Evolutionary conservation across 2,888 invertebrate genomes (phyloP).

Genomic region (Bimastos eiseni): DNA sequence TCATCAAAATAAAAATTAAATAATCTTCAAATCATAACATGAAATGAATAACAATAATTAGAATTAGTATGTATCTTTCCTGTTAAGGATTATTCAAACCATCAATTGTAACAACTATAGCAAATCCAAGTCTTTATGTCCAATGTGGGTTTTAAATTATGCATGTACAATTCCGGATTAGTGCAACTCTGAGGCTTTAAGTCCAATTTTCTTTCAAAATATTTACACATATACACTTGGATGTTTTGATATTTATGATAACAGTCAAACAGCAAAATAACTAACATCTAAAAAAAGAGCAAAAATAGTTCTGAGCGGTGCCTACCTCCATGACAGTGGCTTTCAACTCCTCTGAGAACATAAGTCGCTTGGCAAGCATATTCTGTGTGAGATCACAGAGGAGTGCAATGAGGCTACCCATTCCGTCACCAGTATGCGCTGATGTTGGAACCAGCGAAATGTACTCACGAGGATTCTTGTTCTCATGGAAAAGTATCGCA

Average conservation of each 20-base stretch:
- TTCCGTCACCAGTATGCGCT: constrained; percentile 94
- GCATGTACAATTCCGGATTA: not conserved
- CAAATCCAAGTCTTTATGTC: not conserved
- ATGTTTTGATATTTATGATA: not conserved
- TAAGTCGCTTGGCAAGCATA: constrained; percentile 81
- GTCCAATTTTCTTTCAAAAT: not conserved
- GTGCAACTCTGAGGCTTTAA: not conserved
- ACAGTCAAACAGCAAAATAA: not conserved
- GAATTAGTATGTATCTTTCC: not conserved
- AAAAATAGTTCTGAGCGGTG: not conserved
- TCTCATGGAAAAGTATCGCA: constrained; percentile 91
- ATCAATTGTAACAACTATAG: not conserved
- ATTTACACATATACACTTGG: not conserved
- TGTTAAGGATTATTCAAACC: not conserved
- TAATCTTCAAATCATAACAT: not conserved
- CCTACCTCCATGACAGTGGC: constrained; percentile 66
- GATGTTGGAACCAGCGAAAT: constrained; percentile 96
- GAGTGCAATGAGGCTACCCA: constrained; percentile 93
- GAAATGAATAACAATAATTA: not conserved
- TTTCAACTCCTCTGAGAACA: constrained; percentile 87
- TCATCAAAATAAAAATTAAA: not conserved
- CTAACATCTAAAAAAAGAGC: not conserved
- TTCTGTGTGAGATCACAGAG: constrained; percentile 91
- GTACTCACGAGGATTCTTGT: constrained; percentile 88
- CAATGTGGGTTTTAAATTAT: not conserved